Conservation (phyloP, 2,113 vertebrate species). For the Charina bottae region DNA sequence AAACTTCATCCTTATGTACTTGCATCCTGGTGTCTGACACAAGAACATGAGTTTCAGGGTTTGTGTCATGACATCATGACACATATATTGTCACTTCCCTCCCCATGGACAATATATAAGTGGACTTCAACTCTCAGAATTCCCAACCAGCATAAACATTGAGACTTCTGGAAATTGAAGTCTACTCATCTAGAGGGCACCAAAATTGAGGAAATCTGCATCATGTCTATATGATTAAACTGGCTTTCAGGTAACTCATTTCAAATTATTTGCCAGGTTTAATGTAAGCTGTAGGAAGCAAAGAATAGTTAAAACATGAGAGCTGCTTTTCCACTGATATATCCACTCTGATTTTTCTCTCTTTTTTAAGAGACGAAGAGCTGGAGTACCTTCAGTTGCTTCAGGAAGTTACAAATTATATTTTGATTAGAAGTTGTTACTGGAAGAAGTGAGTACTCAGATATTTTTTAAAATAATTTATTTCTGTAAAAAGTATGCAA, state of each 20-base stretch:
- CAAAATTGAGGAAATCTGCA: neutral
- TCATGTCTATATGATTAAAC: neutral
- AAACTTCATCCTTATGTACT: neutral
- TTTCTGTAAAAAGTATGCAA: conserved; percentile 27
- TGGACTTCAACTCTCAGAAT: neutral
- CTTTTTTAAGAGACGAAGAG: conserved; percentile 61
- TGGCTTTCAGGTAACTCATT: neutral
- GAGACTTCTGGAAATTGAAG: neutral
- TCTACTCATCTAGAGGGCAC: neutral
- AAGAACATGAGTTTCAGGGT: neutral
- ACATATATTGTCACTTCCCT: neutral
- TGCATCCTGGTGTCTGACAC: neutral
- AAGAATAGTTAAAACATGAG: neutral
- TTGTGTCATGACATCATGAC: neutral
- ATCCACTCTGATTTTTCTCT: conserved; percentile 16
- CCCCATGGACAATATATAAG: neutral
- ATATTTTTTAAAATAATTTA: conserved; percentile 43
- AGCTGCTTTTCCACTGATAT: neutral
- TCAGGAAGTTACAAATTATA: conserved; percentile 62
- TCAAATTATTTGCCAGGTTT: conserved; percentile 12
- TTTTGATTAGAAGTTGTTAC: conserved; percentile 61
- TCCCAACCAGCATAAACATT: neutral
- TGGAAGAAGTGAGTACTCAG: conserved; percentile 48
- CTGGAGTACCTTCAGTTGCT: conserved; percentile 61
- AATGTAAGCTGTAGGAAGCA: neutral